phyloP scores from a whole-genome alignment of 2,797 vertebrate genomes.

The Tragelaphus eurycerus region DNA sequence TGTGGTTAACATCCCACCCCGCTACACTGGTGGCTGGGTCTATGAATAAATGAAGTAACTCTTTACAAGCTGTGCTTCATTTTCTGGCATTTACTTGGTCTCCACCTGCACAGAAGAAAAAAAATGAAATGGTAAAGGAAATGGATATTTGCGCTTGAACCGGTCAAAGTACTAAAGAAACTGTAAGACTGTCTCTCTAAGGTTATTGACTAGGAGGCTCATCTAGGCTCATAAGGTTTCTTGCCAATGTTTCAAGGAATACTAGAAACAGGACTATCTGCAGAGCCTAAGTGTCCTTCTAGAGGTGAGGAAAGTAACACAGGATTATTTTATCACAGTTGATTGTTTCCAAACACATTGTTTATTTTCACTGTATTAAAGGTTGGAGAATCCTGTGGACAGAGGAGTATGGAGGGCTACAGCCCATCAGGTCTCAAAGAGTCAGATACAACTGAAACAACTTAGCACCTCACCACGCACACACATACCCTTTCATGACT shows the following conservation, averaged over 20 bases:
- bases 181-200: slow-evolving; percentile 25
- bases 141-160: slow-evolving; percentile 38
- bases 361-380: slow-evolving; percentile 1
- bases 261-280: background rate
- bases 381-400: background rate
- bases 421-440: background rate
- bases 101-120: background rate
- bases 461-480: background rate
- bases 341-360: background rate
- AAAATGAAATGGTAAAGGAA: slow-evolving; percentile 40
- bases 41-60: background rate
- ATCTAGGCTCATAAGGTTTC: background rate
- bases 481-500: background rate
- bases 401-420: background rate
- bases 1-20: background rate
- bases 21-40: background rate
- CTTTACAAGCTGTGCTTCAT: background rate
- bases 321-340: background rate
- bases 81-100: background rate
- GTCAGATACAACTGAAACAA: background rate
- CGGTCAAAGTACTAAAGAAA: slow-evolving; percentile 43
- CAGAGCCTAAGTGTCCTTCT: background rate
- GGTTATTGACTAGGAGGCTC: slow-evolving; percentile 8
- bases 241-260: background rate
- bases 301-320: background rate